Evolutionary conservation across 2,113 vertebrate species (phyloP).

Genomic region (Uropsilus gracilis): DNA sequence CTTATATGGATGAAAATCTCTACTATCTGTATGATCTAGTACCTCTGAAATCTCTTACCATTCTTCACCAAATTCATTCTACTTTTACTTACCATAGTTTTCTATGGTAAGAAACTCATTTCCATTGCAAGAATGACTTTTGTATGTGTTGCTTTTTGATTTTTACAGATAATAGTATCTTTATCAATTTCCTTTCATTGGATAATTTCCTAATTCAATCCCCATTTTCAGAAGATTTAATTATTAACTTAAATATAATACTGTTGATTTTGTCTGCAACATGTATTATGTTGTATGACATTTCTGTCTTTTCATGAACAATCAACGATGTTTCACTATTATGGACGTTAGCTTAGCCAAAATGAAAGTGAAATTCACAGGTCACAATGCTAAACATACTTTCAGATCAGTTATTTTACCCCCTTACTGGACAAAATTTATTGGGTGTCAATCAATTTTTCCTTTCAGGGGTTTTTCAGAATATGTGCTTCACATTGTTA

Average conservation of each 20-base stretch:
- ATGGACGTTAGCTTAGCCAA: not conserved
- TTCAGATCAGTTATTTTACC: not conserved
- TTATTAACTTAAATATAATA: not conserved
- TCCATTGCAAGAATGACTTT: not conserved
- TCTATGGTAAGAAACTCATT: not conserved
- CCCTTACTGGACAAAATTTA: not conserved
- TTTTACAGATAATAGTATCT: not conserved
- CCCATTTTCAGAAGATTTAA: not conserved
- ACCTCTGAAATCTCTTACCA: not conserved
- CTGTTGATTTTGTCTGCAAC: not conserved
- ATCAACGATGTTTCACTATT: not conserved
- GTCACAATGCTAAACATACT: not conserved
- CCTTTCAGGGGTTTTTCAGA: constrained; percentile 4
- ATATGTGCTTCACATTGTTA: not conserved
- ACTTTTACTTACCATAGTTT: not conserved
- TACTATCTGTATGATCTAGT: not conserved
- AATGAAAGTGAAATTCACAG: not conserved
- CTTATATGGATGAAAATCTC: not conserved
- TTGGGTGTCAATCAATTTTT: not conserved
- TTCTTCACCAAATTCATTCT: not conserved
- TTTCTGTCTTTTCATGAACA: not conserved
- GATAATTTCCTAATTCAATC: not conserved
- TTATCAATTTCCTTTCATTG: not conserved
- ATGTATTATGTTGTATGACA: not conserved
- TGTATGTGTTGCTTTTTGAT: not conserved